Conservation (phyloP, 2,888 invertebrate species). For the Bugulina stolonifera region DNA sequence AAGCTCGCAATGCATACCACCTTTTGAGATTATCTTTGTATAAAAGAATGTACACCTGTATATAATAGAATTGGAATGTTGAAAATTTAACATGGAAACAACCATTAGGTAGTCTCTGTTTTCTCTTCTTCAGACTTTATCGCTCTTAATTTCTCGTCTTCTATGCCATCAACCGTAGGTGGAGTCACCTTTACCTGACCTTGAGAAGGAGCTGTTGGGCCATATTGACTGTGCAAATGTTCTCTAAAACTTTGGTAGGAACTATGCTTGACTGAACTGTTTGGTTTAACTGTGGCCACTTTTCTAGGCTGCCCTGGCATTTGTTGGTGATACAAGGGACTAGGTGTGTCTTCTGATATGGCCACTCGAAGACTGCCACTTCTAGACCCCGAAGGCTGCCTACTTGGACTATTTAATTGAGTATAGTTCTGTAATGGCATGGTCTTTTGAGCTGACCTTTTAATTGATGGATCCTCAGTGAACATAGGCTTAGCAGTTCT, state of each 20-base stretch:
- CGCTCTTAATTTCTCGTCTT: background rate
- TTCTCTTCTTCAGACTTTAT: too few species aligned
- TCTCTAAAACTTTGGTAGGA: background rate
- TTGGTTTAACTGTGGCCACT: conserved; percentile 4
- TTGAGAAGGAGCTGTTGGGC: background rate
- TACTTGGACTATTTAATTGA: background rate
- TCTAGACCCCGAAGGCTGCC: background rate
- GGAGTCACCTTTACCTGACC: background rate
- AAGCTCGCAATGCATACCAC: too few species aligned
- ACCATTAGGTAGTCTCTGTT: too few species aligned
- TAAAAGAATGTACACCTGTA: too few species aligned
- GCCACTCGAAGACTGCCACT: background rate
- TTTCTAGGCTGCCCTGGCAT: background rate
- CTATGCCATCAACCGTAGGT: background rate
- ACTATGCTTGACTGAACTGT: background rate
- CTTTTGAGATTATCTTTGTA: too few species aligned
- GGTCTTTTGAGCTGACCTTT: background rate
- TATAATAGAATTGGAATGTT: too few species aligned
- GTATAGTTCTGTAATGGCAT: background rate
- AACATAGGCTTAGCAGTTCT: background rate
- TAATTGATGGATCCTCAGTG: background rate
- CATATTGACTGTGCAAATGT: background rate
- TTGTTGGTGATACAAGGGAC: background rate
- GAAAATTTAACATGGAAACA: too few species aligned
- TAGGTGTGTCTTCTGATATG: background rate